Base-by-base conservation (phyloP, 2,888 invertebrate genomes). In the Gandaritis pyraliata region DNA sequence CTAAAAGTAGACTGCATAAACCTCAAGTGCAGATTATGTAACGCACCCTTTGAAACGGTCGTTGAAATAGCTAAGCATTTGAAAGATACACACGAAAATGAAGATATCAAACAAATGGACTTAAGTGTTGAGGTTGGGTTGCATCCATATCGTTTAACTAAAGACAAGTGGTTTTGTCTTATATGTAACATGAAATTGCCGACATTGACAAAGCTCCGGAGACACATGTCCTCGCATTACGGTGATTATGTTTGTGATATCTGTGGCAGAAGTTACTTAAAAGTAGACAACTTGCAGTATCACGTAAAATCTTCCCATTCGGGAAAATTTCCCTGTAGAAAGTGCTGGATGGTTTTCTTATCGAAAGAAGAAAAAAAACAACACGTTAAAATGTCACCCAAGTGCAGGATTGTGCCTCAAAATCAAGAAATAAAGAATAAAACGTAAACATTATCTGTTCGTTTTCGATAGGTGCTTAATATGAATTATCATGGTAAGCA, bases 151-250 rank as follows among this genome's bases (percentile, higher is more conserved):
- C 84, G 72, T 60, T 66, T 91, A 45, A 75, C 81, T 6, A 80
- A 77, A 41, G 83, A 86, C 13, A 85, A 80, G 55, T 89, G 83
- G 79, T 57, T 65, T 8, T 91, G 91, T 60, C 78, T 71, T 11
- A 64, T 85, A 10, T 91, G 91, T 57, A 68, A 78, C 2, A 73
- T 75, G 53, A 87, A 85, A 68, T 63, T 87, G 45, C 82, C 90
- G 0, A 77, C 84, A 0, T 62, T 91, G 3, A 79, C 76, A 0
- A 87, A 83, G 18, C 72, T 92, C 0, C 82, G 83, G 50, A 77
- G 88, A 2, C 91, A 92, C 51, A 90, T 87, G 1, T 81, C 86
- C 0, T 67, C 83, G 0, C 91, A 92, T 70, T 91, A 85, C 46
- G 77, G 78, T 18, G 82, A 81, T 23, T 86, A 76, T 50, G 88